phyloP scores from a whole-genome alignment of 2,888 invertebrate genomes.

The Odontocolon sp. region DNA sequence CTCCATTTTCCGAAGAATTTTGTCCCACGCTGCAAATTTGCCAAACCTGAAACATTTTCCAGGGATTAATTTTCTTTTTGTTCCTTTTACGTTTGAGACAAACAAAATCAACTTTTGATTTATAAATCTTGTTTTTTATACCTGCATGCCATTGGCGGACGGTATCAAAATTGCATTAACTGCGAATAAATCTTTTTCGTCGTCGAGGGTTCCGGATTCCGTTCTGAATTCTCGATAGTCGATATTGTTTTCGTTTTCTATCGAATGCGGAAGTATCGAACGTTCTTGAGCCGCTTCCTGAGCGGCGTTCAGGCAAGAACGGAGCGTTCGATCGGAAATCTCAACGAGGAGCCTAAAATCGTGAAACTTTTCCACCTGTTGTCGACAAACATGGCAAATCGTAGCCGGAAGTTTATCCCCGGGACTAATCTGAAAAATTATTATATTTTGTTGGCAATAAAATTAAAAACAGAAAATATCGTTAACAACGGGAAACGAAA shows the following conservation, averaged over 20 bases:
- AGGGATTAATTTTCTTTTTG: background rate
- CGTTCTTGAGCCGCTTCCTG: conserved; percentile 19
- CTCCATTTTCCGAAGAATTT: background rate
- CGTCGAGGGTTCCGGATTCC: conserved; percentile 19
- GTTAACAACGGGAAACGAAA: no score
- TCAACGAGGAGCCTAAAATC: conserved; percentile 71
- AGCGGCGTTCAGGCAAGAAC: conserved; percentile 62
- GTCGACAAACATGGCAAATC: conserved; percentile 68
- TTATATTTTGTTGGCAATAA: no score
- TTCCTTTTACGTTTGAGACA: no score
- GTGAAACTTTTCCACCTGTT: conserved; percentile 69
- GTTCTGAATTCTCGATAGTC: conserved; percentile 30
- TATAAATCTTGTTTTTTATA: conserved; percentile 7
- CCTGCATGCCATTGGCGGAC: conserved; percentile 55
- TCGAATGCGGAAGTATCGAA: background rate
- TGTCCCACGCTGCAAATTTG: conserved; percentile 54
- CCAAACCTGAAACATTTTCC: conserved; percentile 51
- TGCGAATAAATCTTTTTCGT: conserved; percentile 41
- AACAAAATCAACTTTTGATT: background rate
- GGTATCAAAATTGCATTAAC: conserved; percentile 61
- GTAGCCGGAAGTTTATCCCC: conserved; percentile 69
- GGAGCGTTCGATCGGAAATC: conserved; percentile 69
- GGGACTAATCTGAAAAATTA: conserved; percentile 64
- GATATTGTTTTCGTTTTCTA: background rate
- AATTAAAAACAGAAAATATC: no score